Percentiles rank a stretch among this genome's conserved stretches.
These are phyloP conservation scores for Sminthurides bifidus DNA, from an alignment of 1,140 invertebrate genomes.

Conservation along the genomic window DNA sequence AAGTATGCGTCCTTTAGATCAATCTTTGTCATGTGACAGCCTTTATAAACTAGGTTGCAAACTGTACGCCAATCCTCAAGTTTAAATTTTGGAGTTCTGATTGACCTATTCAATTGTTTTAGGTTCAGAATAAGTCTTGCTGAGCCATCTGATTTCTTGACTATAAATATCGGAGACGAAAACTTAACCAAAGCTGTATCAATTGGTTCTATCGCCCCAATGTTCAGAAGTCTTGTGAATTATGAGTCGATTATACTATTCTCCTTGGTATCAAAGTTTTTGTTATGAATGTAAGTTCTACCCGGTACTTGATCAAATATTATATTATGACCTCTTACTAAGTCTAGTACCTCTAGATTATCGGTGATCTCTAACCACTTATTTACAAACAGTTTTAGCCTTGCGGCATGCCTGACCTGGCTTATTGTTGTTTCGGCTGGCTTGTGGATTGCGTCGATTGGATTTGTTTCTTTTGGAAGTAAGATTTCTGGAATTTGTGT, in stretches of 20 bases:
- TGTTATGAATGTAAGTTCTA: too few relatives aligned
- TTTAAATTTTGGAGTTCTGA: neutral
- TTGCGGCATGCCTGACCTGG: too few relatives aligned
- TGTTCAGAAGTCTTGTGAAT: neutral
- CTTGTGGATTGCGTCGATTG: too few relatives aligned
- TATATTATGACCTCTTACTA: too few relatives aligned
- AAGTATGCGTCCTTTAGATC: constrained; percentile 22
- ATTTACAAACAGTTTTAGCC: too few relatives aligned
- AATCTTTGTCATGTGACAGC: constrained; percentile 7
- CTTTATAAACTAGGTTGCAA: neutral
- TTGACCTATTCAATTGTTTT: neutral
- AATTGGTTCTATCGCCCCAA: neutral
- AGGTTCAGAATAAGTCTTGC: neutral
- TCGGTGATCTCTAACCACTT: too few relatives aligned
- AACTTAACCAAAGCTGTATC: neutral
- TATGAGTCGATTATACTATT: neutral
- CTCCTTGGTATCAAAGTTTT: too few relatives aligned
- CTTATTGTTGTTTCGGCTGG: too few relatives aligned
- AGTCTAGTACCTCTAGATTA: too few relatives aligned
- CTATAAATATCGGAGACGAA: neutral
- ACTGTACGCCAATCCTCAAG: constrained; percentile 2
- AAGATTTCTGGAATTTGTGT: too few relatives aligned
- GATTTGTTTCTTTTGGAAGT: too few relatives aligned
- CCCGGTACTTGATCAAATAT: too few relatives aligned
- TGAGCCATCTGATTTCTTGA: neutral